Evolutionary conservation across 2,113 vertebrate genomes (phyloP).

Genomic region (Pygoscelis antarcticus): DNA sequence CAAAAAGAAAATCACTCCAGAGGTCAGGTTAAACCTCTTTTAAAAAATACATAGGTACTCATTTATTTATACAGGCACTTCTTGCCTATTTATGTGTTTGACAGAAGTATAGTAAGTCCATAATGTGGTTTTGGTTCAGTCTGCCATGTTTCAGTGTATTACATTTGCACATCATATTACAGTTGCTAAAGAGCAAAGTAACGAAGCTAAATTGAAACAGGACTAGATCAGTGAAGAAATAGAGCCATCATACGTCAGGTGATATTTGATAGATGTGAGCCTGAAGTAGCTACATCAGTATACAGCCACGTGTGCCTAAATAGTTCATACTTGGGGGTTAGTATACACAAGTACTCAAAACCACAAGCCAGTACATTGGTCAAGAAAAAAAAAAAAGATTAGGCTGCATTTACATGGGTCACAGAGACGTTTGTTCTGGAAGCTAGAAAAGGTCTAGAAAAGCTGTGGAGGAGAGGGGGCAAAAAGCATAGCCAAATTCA

Average conservation of each 20-base stretch:
- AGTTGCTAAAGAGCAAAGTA: conserved; percentile 7
- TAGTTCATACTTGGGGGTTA: background rate
- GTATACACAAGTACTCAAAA: background rate
- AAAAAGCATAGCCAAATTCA: background rate
- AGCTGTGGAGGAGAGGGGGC: background rate
- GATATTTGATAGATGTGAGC: background rate
- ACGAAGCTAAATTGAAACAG: background rate
- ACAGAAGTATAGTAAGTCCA: background rate
- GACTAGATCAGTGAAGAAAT: background rate
- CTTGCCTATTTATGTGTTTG: background rate
- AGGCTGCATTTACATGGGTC: background rate
- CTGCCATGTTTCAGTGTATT: background rate
- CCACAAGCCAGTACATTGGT: background rate
- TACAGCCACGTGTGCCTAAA: background rate
- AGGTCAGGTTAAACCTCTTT: background rate
- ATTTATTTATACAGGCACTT: background rate
- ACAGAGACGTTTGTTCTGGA: background rate
- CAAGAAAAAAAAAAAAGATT: background rate
- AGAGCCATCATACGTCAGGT: background rate
- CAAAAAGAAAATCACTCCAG: background rate
- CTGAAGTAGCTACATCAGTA: background rate
- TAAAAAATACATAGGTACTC: background rate
- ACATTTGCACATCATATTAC: background rate
- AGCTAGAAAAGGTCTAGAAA: background rate
- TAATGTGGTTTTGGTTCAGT: background rate